These are phyloP conservation scores for Melitaea cinxia DNA, from an alignment of 1,140 invertebrate genomes.

Conservation along the genomic window DNA sequence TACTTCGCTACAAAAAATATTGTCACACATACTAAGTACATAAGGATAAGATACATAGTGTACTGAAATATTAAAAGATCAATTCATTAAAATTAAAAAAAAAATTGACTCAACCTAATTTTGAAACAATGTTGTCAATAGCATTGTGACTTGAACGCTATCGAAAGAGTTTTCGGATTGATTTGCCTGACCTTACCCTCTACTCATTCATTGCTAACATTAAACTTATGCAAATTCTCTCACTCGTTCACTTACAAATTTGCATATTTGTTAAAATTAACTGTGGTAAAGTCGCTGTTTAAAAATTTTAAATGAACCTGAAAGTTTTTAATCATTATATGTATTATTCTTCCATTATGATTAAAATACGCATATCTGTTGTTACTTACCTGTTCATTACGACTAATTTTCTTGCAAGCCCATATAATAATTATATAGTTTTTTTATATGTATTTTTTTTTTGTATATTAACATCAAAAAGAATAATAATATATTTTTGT, in stretches of 20 bases:
- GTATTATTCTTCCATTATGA: too few species aligned
- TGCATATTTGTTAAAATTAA: background rate
- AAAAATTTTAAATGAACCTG: background rate
- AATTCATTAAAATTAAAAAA: background rate
- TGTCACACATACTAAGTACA: background rate
- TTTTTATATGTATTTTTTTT: too few species aligned
- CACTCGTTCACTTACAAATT: background rate
- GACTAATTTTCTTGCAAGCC: too few species aligned
- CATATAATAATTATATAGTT: too few species aligned
- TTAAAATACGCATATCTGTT: too few species aligned
- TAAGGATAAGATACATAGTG: too few species aligned
- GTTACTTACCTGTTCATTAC: too few species aligned
- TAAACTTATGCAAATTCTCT: background rate
- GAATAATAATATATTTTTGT: too few species aligned
- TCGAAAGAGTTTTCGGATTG: conserved; percentile 32
- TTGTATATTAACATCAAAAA: too few species aligned
- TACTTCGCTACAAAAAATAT: background rate
- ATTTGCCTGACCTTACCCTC: conserved; percentile 40
- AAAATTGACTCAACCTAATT: conserved; percentile 1
- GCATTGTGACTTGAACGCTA: conserved; percentile 26
- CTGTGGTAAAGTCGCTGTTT: background rate
- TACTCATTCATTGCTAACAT: conserved; percentile 22
- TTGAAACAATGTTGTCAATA: conserved; percentile 20
- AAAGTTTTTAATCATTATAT: too few species aligned
- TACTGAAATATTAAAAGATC: background rate